These are phyloP conservation scores for Harpalus rubripes DNA, from an alignment of 2,888 invertebrate genomes.

Conservation along the genomic window DNA sequence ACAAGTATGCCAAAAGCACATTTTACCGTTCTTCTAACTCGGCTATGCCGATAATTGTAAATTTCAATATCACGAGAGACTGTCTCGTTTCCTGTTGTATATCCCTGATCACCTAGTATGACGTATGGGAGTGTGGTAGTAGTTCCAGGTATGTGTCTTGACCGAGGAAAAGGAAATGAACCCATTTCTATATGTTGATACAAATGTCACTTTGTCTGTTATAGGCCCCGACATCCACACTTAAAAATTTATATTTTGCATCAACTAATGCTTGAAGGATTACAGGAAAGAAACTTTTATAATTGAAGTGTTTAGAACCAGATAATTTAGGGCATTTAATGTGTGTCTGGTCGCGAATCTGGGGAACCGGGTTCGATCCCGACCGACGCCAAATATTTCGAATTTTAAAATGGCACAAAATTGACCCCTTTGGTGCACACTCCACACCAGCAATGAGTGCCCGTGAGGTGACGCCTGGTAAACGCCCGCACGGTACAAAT, in stretches of 20 bases:
- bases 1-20: background rate
- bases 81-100: background rate
- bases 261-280: background rate
- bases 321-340: no score
- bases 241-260: conserved; percentile 8
- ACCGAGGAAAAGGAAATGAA: no score
- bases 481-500: no score
- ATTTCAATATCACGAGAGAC: background rate
- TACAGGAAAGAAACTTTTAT: background rate
- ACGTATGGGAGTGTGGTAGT: background rate
- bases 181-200: background rate
- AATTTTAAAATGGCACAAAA: no score
- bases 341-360: no score
- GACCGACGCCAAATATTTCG: no score
- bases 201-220: background rate
- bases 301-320: conserved; percentile 16
- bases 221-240: conserved; percentile 4
- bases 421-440: no score
- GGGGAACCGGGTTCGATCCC: no score
- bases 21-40: background rate
- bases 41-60: background rate
- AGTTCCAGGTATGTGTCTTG: background rate
- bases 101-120: background rate
- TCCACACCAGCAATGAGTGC: no score
- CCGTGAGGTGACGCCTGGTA: no score